A percentile compares a stretch with the other conserved stretches of the same genome.
Evolutionary conservation across 2,797 vertebrate species (phyloP).

Genomic region (Lophius americanus): DNA sequence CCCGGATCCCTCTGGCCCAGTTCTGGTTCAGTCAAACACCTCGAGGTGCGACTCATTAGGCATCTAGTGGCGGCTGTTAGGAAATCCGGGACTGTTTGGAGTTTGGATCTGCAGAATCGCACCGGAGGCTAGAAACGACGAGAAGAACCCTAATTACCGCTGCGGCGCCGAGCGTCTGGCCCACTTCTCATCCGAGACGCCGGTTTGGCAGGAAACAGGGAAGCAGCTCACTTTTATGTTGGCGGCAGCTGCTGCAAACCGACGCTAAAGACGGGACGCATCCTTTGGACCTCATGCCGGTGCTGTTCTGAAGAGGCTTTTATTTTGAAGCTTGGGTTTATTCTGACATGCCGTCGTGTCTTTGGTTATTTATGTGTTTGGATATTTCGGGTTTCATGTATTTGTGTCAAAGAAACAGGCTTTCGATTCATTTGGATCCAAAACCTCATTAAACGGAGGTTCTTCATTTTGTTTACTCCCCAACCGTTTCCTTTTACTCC

Average conservation of each 20-base stretch:
- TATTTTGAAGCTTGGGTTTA: not conserved
- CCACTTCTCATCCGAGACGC: slow-evolving; percentile 24
- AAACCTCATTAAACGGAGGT: too few relatives aligned
- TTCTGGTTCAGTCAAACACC: slow-evolving; percentile 17
- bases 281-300: not conserved
- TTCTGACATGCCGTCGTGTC: too few relatives aligned
- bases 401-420: too few relatives aligned
- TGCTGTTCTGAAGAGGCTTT: not conserved
- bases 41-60: slow-evolving; percentile 4
- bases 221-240: slow-evolving; percentile 2
- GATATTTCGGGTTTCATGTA: not conserved
- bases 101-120: slow-evolving; percentile 14
- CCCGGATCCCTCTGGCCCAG: slow-evolving; percentile 11
- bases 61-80: not conserved
- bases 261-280: not conserved
- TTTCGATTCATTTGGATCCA: too few relatives aligned
- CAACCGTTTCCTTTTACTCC: too few relatives aligned
- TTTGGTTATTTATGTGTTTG: not conserved
- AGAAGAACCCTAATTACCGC: slow-evolving; percentile 31
- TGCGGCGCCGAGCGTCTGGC: slow-evolving; percentile 11
- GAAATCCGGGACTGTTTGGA: not conserved
- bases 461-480: too few relatives aligned
- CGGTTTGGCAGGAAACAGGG: slow-evolving; percentile 1
- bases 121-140: slow-evolving; percentile 13
- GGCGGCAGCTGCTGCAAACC: not conserved